phyloP scores from a whole-genome alignment of 2,888 invertebrate genomes.

The Parnassius orleans region DNA sequence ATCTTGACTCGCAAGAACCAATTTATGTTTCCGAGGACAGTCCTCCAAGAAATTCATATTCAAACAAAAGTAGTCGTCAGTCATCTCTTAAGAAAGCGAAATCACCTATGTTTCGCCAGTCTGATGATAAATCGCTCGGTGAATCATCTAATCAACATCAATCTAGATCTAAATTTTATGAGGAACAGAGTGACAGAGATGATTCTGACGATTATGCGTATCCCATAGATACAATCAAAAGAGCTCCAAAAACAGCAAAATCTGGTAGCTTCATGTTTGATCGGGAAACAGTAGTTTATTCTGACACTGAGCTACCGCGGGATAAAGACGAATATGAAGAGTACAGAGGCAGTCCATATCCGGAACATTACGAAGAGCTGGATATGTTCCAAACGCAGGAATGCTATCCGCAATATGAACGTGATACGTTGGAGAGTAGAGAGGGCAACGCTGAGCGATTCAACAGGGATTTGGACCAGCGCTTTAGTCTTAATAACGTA shows the following conservation, averaged over 20 bases:
- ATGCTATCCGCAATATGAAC: conserved; percentile 72
- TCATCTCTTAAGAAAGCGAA: conserved; percentile 73
- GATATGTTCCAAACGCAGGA: conserved; percentile 74
- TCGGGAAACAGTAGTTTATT: conserved; percentile 70
- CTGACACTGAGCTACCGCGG: conserved; percentile 66
- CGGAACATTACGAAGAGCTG: conserved; percentile 69
- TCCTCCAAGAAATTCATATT: conserved; percentile 69
- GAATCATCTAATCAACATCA: conserved; percentile 63
- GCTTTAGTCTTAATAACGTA: conserved; percentile 74
- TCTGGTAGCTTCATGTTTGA: conserved; percentile 68
- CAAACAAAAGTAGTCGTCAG: conserved; percentile 73
- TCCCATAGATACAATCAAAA: conserved; percentile 74
- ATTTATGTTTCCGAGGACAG: conserved; percentile 73
- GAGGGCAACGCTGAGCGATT: conserved; percentile 53
- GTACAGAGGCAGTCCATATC: conserved; percentile 72
- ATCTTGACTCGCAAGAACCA: conserved; percentile 74
- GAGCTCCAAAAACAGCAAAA: conserved; percentile 71
- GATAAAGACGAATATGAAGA: conserved; percentile 72
- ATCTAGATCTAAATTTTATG: conserved; percentile 58
- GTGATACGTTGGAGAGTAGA: conserved; percentile 47
- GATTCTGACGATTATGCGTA: conserved; percentile 77
- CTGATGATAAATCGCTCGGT: conserved; percentile 59
- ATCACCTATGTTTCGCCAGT: conserved; percentile 58
- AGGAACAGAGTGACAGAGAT: conserved; percentile 70
- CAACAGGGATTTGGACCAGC: conserved; percentile 68